These are phyloP conservation scores for Urechis unicinctus DNA, from an alignment of 2,888 invertebrate genomes.

Conservation along the genomic window DNA sequence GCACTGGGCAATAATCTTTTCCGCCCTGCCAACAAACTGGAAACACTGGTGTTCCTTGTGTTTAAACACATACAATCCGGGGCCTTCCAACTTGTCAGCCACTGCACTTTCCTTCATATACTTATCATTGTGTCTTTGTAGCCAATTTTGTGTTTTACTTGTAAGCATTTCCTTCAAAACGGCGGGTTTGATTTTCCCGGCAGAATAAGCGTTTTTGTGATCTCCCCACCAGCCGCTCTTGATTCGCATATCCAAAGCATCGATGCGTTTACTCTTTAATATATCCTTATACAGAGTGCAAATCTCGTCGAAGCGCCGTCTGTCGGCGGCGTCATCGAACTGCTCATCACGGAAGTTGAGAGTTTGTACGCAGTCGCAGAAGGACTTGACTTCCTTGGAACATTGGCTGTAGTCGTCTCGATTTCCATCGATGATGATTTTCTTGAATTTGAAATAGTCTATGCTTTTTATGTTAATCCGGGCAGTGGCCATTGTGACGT, in stretches of 20 bases:
- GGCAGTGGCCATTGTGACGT: conserved; percentile 16
- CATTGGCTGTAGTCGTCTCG: conserved; percentile 22
- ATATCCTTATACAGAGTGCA: conserved; percentile 21
- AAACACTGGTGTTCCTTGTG: conserved; percentile 23
- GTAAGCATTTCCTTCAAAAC: conserved; percentile 17
- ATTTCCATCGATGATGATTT: conserved; percentile 25
- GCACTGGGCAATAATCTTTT: conserved; percentile 18
- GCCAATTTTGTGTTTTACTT: conserved; percentile 19
- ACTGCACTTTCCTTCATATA: not conserved
- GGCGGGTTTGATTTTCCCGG: conserved; percentile 22
- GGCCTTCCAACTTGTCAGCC: conserved; percentile 19
- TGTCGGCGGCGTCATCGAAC: conserved; percentile 21
- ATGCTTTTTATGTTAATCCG: conserved; percentile 27
- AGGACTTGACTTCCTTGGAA: conserved; percentile 20
- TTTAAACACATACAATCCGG: conserved; percentile 24
- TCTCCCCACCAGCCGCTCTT: conserved; percentile 29
- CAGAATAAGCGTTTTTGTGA: conserved; percentile 22
- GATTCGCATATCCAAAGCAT: conserved; percentile 22
- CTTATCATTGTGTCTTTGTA: conserved; percentile 12
- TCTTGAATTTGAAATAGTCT: conserved; percentile 26
- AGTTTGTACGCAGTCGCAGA: conserved; percentile 24
- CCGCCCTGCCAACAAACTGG: conserved; percentile 17
- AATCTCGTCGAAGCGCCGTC: conserved; percentile 20
- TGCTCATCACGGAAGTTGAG: conserved; percentile 23
- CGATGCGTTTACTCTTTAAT: conserved; percentile 20